A percentile compares a stretch with the other conserved stretches of the same genome.
phyloP scores from a whole-genome alignment of 2,113 vertebrate species.

The Oncorhynchus masou region DNA sequence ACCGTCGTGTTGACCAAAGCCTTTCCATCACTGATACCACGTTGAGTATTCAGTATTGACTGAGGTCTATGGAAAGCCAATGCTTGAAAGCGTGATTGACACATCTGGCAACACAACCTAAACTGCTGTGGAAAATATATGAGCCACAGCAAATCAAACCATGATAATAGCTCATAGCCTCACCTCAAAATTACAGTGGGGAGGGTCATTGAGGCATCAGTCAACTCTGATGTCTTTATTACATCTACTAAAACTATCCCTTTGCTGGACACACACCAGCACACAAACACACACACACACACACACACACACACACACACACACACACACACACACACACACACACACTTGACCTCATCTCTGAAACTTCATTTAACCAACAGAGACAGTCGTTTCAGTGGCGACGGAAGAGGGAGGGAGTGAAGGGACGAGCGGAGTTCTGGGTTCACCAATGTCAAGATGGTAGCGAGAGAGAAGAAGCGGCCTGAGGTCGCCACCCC shows the following conservation, averaged over 20 bases:
- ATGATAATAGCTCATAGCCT: constrained; percentile 50
- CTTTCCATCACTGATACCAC: neutral
- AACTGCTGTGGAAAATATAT: constrained; percentile 34
- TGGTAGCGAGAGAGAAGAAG: constrained; percentile 2
- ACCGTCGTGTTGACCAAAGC: constrained; percentile 31
- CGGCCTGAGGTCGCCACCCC: neutral
- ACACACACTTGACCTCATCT: neutral
- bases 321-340: no score
- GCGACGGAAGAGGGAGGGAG: neutral
- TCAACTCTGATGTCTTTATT: constrained; percentile 51
- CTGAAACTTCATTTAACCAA: neutral
- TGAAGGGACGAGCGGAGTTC: constrained; percentile 14
- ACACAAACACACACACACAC: neutral
- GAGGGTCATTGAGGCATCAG: constrained; percentile 40
- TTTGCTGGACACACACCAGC: neutral
- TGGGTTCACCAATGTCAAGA: neutral
- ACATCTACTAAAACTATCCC: constrained; percentile 13
- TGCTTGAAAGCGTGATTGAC: constrained; percentile 37
- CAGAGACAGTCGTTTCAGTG: neutral
- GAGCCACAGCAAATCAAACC: constrained; percentile 43
- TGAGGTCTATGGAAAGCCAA: constrained; percentile 13
- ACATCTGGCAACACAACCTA: constrained; percentile 38
- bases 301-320: no score
- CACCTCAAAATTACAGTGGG: constrained; percentile 43
- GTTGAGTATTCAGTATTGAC: neutral